Evolutionary conservation across 2,888 invertebrate genomes (phyloP).

Genomic region (Chorisops tibialis): DNA sequence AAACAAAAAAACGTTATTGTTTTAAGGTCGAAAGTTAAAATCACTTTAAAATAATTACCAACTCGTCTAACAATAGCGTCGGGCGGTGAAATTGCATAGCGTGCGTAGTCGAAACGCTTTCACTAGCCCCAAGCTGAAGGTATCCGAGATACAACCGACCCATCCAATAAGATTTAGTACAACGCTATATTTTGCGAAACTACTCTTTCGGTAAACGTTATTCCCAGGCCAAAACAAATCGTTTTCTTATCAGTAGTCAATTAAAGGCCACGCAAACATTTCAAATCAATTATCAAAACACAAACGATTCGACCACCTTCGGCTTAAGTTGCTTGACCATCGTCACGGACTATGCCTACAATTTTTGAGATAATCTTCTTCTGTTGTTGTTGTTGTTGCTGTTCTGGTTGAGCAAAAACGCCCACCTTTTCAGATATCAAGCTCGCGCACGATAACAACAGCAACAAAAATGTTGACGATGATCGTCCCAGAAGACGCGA

Average conservation of each 20-base stretch:
- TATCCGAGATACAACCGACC: background rate
- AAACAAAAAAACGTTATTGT: too few relatives aligned
- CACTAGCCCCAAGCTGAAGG: background rate
- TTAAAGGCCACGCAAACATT: conserved; percentile 26
- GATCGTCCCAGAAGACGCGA: too few relatives aligned
- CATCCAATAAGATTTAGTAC: background rate
- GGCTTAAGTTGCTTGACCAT: background rate
- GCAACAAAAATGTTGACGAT: too few relatives aligned
- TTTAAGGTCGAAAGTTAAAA: too few relatives aligned
- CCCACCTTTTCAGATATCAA: too few relatives aligned
- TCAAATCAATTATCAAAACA: conserved; percentile 23
- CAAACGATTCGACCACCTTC: conserved; percentile 20
- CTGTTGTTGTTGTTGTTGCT: too few relatives aligned
- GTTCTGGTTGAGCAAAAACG: too few relatives aligned
- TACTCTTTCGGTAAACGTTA: background rate
- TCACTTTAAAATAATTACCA: too few relatives aligned
- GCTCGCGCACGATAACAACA: too few relatives aligned
- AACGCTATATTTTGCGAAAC: background rate
- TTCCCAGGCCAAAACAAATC: conserved; percentile 15
- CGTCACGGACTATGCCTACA: too few relatives aligned
- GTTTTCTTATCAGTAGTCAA: conserved; percentile 22
- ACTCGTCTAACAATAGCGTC: too few relatives aligned
- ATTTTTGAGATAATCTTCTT: too few relatives aligned
- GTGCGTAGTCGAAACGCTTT: conserved; percentile 16
- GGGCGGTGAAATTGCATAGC: background rate